These are phyloP conservation scores for Perodicticus potto DNA, from an alignment of 2,797 vertebrate genomes.

Conservation along the genomic window DNA sequence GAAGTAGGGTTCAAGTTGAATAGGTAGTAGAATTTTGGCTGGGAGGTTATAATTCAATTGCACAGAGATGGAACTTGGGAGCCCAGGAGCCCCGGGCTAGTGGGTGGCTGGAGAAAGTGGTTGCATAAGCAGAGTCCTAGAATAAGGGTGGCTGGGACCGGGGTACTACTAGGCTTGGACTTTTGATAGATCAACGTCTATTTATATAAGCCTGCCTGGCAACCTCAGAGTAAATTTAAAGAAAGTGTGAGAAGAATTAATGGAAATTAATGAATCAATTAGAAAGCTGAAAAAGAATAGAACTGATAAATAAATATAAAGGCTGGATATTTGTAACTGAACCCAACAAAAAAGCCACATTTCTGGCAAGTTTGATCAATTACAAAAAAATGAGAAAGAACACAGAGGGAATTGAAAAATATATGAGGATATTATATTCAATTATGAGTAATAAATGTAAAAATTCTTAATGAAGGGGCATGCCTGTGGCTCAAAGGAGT, in stretches of 20 bases:
- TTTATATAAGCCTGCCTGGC: neutral
- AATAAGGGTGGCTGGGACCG: neutral
- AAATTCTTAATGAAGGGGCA: too few relatives aligned
- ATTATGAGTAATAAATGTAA: neutral
- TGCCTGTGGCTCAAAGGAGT: too few relatives aligned
- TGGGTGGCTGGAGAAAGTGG: neutral
- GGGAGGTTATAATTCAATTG: neutral
- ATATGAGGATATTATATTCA: neutral
- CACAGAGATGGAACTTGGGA: neutral
- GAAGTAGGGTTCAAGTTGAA: neutral
- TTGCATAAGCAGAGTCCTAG: neutral
- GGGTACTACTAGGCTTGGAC: neutral
- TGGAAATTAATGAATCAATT: neutral
- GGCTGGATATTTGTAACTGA: neutral
- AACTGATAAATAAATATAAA: neutral
- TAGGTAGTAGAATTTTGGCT: neutral
- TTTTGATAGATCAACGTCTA: neutral
- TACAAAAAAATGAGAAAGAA: slow-evolving; percentile 27
- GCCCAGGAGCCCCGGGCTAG: neutral
- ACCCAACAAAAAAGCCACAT: neutral
- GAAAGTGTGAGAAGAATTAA: neutral
- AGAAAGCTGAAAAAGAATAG: neutral
- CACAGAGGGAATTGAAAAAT: neutral
- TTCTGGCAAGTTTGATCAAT: neutral
- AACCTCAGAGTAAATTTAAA: neutral